Conservation (phyloP, 2,113 vertebrate species). For the Furnarius figulus region DNA sequence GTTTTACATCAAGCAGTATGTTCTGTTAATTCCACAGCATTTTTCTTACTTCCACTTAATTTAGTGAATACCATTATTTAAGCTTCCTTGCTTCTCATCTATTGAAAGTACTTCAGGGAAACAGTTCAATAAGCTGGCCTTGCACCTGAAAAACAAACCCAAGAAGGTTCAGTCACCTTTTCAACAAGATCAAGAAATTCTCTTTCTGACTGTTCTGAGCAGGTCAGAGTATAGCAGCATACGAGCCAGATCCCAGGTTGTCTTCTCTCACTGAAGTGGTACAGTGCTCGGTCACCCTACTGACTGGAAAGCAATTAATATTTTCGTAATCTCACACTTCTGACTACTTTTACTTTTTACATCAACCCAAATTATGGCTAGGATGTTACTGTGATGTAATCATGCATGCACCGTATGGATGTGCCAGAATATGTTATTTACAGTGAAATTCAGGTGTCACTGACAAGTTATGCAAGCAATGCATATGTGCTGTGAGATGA, state of each 20-base stretch:
- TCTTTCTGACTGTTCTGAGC: neutral
- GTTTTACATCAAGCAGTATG: neutral
- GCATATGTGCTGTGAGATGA: neutral
- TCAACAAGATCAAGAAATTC: neutral
- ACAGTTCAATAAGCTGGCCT: neutral
- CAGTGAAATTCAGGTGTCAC: neutral
- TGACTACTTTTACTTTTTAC: neutral
- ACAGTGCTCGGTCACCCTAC: neutral
- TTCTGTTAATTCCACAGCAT: neutral
- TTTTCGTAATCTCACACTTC: neutral
- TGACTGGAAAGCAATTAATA: neutral
- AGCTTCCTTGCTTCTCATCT: neutral
- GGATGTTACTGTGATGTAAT: neutral
- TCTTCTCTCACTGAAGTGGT: neutral
- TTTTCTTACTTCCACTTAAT: neutral
- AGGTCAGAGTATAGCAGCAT: rapidly evolving
- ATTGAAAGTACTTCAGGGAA: neutral
- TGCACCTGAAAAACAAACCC: neutral
- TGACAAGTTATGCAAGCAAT: neutral
- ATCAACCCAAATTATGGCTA: neutral
- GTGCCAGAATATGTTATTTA: neutral
- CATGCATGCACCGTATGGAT: neutral
- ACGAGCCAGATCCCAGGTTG: neutral
- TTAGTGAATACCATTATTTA: neutral
- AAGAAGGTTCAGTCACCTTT: neutral